Conservation (phyloP, 2,113 vertebrate genomes). For the Ochotona curzoniae region DNA sequence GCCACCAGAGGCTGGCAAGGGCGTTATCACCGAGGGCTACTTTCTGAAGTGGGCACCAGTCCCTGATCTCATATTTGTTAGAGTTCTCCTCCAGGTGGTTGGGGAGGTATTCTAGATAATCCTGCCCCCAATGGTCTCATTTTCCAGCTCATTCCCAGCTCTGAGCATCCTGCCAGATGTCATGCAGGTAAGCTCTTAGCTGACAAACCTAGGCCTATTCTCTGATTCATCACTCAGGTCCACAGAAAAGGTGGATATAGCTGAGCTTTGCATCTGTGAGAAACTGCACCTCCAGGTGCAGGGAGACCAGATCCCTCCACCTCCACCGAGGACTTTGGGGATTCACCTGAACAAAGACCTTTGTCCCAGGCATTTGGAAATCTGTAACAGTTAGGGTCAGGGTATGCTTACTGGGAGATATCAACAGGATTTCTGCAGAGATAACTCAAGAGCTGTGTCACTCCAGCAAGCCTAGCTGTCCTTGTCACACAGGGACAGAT, state of each 20-base stretch:
- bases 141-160: not conserved
- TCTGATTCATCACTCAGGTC: not conserved
- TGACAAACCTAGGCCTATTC: not conserved
- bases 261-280: not conserved
- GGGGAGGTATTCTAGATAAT: not conserved
- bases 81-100: rapidly evolving
- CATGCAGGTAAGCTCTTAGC: rapidly evolving
- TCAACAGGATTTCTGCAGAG: not conserved
- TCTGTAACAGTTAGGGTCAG: not conserved
- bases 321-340: no score
- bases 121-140: not conserved
- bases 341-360: not conserved
- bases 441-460: not conserved
- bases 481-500: rapidly evolving
- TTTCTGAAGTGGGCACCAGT: not conserved
- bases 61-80: not conserved
- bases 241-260: not conserved
- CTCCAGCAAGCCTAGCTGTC: not conserved
- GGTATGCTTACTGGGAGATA: not conserved
- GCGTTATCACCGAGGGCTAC: not conserved
- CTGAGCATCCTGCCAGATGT: not conserved
- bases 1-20: not conserved
- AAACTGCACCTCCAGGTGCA: rapidly evolving
- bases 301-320: no score
- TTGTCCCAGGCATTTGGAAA: not conserved